Evolutionary conservation across 2,113 vertebrate genomes (phyloP).

Genomic region (Cathartes aura): DNA sequence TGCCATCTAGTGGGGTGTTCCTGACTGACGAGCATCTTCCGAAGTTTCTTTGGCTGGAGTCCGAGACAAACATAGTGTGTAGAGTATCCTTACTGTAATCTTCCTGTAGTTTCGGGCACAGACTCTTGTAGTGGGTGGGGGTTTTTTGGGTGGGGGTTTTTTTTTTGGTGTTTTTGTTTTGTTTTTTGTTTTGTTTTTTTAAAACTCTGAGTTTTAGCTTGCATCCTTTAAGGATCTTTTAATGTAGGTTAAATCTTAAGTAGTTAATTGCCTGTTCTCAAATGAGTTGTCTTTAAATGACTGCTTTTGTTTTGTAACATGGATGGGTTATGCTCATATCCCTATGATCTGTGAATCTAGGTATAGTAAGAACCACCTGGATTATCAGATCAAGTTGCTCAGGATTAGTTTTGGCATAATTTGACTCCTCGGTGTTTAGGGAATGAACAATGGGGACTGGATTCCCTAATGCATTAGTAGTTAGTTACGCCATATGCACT

Average conservation of each 20-base stretch:
- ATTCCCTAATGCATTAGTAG: background rate
- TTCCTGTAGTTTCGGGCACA: background rate
- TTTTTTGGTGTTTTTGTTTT: background rate
- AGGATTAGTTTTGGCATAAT: background rate
- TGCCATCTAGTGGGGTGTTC: conserved; percentile 15
- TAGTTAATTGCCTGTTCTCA: background rate
- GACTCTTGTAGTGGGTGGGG: background rate
- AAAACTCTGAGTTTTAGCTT: background rate
- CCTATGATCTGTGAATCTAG: background rate
- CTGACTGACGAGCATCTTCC: background rate
- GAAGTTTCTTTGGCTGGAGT: rapidly evolving
- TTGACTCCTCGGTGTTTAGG: background rate
- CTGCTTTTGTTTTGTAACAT: background rate
- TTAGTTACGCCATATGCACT: background rate
- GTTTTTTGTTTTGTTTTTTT: background rate
- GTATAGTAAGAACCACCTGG: background rate
- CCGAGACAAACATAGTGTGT: rapidly evolving
- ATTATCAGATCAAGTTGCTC: background rate
- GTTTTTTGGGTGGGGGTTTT: no score
- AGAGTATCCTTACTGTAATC: background rate
- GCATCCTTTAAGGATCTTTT: background rate
- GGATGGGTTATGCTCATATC: background rate
- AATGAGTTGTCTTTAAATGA: background rate
- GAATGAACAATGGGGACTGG: background rate
- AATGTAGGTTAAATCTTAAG: background rate